Base-by-base conservation (phyloP, 2,888 invertebrate species). In the Dorcus parallelipipedus region DNA sequence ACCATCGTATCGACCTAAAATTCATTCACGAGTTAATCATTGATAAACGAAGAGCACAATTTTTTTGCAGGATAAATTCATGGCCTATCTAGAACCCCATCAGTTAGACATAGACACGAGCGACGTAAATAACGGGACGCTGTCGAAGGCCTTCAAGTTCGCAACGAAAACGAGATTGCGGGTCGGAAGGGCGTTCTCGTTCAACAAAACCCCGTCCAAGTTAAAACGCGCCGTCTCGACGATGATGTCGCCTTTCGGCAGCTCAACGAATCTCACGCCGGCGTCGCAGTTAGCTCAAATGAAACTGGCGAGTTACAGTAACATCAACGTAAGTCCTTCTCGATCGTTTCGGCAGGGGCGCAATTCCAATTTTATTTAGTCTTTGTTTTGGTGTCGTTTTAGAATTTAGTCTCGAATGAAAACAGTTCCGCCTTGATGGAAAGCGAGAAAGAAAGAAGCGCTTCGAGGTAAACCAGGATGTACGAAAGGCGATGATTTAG, bases 181-280 rank as follows among this genome's bases (percentile, higher is more conserved):
- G 84, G 94, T 97, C 68, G 94, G 94, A 53, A 86, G 97, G 67
- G 96, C 96, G 66, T 91, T 97, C 74, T 96, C 95, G 64, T 95
- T 97, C 80, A 95, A 94, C 79, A 94, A 95, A 80, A 96, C 97
- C 33, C 96, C 97, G 51, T 92, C 91, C 64, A 94, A 93, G 78
- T 80, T 97, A 71, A 95, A 95, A 79, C 86, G 96, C 58, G 95
- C 96, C 38, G 91, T 97, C 78, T 96, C 96, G 17, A 93, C 94
- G 45, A 93, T 95, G 89, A 94, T 95, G 85, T 90, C 90, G 66
- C 94, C 95, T 9, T 92, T 93, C 78, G 92, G 91, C 68, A 91
- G 91, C 76, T 89, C 90, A 52, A 88, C 90, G 66, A 91, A 91
- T 72, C 82, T 92, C 64, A 91, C 91, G 64, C 91, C 92, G 40